Conservation (phyloP, 2,113 vertebrate genomes). For the Tylochromis polylepis region DNA sequence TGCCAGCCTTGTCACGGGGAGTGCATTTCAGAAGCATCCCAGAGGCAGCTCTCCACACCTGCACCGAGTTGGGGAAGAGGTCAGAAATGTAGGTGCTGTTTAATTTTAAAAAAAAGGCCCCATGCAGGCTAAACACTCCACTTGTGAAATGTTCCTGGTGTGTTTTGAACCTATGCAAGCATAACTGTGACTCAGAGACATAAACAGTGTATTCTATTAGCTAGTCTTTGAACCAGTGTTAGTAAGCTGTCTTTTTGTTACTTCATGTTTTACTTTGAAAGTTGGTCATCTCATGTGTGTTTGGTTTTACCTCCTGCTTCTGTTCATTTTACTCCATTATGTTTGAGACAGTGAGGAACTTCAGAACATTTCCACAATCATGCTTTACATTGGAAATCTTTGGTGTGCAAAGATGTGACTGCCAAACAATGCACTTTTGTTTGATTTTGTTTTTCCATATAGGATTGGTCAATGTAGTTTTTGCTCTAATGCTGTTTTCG, state of each 20-base stretch:
- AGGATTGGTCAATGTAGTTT: neutral
- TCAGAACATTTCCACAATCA: neutral
- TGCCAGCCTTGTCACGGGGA: neutral
- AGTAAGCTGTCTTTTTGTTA: neutral
- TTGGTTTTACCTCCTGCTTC: neutral
- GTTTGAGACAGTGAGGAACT: neutral
- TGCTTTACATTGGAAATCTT: neutral
- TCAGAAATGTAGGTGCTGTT: neutral
- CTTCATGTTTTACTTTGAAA: neutral
- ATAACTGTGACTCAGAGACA: neutral
- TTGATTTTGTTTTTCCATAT: neutral
- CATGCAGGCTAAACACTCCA: neutral
- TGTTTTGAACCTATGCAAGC: rapidly evolving
- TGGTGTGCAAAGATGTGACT: neutral
- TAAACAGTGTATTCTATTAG: neutral
- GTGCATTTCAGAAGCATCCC: neutral
- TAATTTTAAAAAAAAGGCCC: neutral
- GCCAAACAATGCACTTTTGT: neutral
- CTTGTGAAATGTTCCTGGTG: neutral
- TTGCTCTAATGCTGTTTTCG: neutral
- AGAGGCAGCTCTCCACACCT: neutral
- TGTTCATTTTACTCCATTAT: neutral
- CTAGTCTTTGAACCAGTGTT: neutral
- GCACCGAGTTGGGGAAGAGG: neutral
- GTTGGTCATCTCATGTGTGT: neutral